Percentiles rank a stretch among this genome's conserved stretches.
phyloP scores from a whole-genome alignment of 53 echinoderm and acorn worm species.

The Patiria pectinifera region DNA sequence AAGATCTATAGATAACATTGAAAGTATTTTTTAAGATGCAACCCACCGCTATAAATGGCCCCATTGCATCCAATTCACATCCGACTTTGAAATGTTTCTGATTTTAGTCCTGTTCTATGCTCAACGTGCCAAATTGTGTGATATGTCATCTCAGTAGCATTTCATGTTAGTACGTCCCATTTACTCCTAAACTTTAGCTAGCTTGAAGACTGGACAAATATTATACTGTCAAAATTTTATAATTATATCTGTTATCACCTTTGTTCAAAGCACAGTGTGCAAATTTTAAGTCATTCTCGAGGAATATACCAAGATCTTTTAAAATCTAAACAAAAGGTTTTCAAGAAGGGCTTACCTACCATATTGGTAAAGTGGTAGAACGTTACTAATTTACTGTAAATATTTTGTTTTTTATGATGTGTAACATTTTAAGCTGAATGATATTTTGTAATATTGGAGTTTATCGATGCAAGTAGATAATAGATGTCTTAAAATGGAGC shows the following conservation, averaged over 20 bases:
- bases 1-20: too few relatives aligned
- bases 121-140: slow-evolving; percentile 1
- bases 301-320: neutral
- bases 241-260: neutral
- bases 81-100: neutral
- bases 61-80: too few relatives aligned
- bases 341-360: neutral
- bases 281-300: neutral
- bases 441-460: slow-evolving; percentile 47
- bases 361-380: neutral
- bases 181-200: neutral
- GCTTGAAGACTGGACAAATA: neutral
- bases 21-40: too few relatives aligned
- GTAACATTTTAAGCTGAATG: neutral
- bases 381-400: slow-evolving; percentile 10
- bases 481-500: neutral
- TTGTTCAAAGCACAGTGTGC: neutral
- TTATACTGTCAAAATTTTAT: neutral
- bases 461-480: neutral
- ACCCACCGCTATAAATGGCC: too few relatives aligned
- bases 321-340: neutral
- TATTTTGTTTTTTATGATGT: slow-evolving; percentile 53
- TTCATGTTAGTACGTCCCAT: neutral
- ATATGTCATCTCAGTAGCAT: neutral
- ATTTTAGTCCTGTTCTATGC: neutral